These are phyloP conservation scores for Diabrotica balteata DNA, from an alignment of 2,888 invertebrate genomes.

Conservation along the genomic window DNA sequence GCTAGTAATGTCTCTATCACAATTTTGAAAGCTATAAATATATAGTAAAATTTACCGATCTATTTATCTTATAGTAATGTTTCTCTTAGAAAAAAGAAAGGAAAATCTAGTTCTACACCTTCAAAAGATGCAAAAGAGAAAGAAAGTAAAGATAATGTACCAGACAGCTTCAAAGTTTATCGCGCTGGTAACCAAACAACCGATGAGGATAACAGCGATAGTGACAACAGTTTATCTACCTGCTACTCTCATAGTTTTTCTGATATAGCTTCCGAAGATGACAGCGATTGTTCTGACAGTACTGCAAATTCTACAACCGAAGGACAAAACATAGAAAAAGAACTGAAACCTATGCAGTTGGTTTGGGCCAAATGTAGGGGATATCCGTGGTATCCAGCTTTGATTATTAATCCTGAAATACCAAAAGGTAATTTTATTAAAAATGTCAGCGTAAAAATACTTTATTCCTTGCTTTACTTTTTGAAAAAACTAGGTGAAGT, in stretches of 20 bases:
- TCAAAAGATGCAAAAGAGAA: constrained; percentile 34
- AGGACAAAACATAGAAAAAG: constrained; percentile 39
- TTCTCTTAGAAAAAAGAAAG: constrained; percentile 45
- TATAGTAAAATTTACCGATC: too few relatives aligned
- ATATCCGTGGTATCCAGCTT: constrained; percentile 97
- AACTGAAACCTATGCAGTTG: constrained; percentile 84
- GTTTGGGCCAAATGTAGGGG: constrained; percentile 98
- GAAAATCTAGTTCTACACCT: constrained; percentile 23
- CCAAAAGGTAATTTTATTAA: constrained; percentile 70
- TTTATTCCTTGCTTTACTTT: too few relatives aligned
- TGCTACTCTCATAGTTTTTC: constrained; percentile 60
- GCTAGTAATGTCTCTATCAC: too few relatives aligned
- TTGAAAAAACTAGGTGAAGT: too few relatives aligned
- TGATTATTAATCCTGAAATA: constrained; percentile 94
- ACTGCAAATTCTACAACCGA: constrained; percentile 55
- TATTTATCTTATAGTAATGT: not conserved
- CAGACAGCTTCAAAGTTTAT: constrained; percentile 66
- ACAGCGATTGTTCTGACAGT: constrained; percentile 56
- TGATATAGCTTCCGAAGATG: constrained; percentile 58
- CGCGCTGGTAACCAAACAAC: constrained; percentile 59
- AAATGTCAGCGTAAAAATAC: too few relatives aligned
- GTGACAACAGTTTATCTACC: constrained; percentile 60
- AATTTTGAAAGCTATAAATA: too few relatives aligned
- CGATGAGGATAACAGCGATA: constrained; percentile 57
- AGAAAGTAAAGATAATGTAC: constrained; percentile 48